Conservation (phyloP, 1,140 invertebrate species). For the Bombus vancouverensis region DNA sequence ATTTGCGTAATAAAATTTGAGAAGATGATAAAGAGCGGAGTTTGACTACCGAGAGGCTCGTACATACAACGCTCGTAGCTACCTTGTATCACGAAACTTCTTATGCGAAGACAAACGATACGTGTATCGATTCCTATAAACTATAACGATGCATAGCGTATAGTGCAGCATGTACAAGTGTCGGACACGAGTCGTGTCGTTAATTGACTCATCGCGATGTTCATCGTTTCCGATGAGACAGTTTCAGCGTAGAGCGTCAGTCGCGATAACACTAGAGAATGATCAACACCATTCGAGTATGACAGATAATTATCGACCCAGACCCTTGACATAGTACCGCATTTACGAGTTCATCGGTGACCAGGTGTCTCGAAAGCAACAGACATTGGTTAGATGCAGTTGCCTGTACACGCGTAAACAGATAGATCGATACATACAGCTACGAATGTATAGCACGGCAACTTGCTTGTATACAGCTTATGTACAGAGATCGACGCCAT, state of each 20-base stretch:
- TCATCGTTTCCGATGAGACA: not conserved
- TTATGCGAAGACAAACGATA: too few relatives aligned
- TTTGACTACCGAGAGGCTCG: too few relatives aligned
- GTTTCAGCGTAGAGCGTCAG: constrained; percentile 8
- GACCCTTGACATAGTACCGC: constrained; percentile 7
- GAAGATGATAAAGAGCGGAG: too few relatives aligned
- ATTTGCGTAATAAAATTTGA: too few relatives aligned
- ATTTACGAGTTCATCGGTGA: constrained; percentile 23
- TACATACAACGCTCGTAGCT: too few relatives aligned
- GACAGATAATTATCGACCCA: constrained; percentile 39
- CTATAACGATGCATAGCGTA: too few relatives aligned
- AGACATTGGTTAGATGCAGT: not conserved
- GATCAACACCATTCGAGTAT: constrained; percentile 27
- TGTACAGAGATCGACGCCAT: not conserved
- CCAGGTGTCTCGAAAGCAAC: constrained; percentile 44
- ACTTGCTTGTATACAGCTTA: not conserved
- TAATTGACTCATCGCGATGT: constrained; percentile 3
- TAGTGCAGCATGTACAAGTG: not conserved
- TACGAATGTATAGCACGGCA: not conserved
- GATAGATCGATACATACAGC: not conserved
- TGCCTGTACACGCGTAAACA: not conserved
- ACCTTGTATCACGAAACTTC: too few relatives aligned
- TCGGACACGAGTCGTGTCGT: not conserved
- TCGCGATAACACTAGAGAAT: constrained; percentile 20
- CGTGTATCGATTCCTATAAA: too few relatives aligned